A percentile compares a stretch with the other conserved stretches of the same genome.
phyloP scores from a whole-genome alignment of 2,797 vertebrate species.

The Iguana delicatissima region DNA sequence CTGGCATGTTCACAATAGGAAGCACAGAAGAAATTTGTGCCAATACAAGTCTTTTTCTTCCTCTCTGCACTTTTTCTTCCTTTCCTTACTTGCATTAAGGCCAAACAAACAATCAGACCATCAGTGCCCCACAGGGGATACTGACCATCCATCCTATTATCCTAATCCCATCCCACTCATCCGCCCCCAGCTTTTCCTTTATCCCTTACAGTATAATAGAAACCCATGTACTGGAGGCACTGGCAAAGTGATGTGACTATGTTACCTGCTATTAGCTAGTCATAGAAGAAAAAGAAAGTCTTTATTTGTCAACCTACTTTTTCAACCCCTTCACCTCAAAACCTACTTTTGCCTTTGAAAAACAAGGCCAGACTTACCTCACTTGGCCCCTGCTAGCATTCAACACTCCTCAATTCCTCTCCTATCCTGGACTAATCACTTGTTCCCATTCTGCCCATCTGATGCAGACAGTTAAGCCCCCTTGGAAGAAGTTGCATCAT shows the following conservation, averaged over 20 bases:
- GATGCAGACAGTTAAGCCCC: neutral
- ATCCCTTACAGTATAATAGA: neutral
- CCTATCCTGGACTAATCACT: neutral
- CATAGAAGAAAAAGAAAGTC: neutral
- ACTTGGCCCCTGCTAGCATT: neutral
- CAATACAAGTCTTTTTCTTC: no score
- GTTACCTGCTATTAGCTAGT: neutral
- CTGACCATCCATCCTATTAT: slow-evolving; percentile 1
- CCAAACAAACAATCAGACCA: neutral
- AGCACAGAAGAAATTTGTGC: neutral
- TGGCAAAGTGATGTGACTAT: neutral
- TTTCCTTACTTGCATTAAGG: neutral
- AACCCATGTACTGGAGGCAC: neutral
- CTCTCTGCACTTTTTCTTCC: neutral
- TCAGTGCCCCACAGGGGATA: neutral
- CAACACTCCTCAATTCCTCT: neutral
- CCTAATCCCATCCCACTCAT: neutral
- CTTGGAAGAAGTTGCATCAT: neutral
- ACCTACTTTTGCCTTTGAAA: neutral
- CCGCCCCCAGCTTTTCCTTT: neutral
- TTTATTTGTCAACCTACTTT: neutral
- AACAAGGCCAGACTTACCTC: neutral
- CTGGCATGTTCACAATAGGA: neutral
- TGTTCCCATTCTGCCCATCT: neutral
- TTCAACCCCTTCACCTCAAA: neutral